A percentile compares a stretch with the other conserved stretches of the same genome.
These are phyloP conservation scores for Rotaria magnacalcarata DNA, from an alignment of 2,888 invertebrate species.

Conservation along the genomic window DNA sequence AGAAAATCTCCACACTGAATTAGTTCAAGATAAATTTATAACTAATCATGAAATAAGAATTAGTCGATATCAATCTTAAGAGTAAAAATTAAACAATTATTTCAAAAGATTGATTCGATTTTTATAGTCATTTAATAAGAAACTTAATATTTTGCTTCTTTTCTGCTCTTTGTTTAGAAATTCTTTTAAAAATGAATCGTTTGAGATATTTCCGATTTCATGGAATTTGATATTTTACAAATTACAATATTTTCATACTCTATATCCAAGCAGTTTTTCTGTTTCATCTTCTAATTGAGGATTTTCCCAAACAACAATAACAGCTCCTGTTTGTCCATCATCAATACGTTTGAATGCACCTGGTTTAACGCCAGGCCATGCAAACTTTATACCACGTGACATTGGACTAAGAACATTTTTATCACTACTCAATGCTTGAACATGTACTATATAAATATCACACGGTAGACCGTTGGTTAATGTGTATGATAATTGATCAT, in stretches of 20 bases:
- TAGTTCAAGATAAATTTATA: not conserved
- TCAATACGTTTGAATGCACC: slow-evolving; percentile 50
- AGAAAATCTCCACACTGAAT: too few relatives aligned
- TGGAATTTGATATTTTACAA: not conserved
- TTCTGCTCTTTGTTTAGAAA: too few relatives aligned
- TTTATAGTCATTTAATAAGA: too few relatives aligned
- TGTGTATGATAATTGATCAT: slow-evolving; percentile 55
- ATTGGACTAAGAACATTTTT: slow-evolving; percentile 54
- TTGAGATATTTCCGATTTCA: too few relatives aligned
- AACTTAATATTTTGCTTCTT: too few relatives aligned
- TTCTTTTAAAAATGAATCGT: too few relatives aligned
- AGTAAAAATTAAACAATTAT: too few relatives aligned
- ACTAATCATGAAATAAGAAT: not conserved
- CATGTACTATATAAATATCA: slow-evolving; percentile 58
- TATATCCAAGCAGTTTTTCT: not conserved
- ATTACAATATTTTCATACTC: not conserved
- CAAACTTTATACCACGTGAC: slow-evolving; percentile 57
- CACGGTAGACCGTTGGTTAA: slow-evolving; percentile 58
- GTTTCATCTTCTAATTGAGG: slow-evolving; percentile 15
- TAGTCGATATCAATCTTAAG: not conserved
- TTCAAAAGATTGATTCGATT: not conserved
- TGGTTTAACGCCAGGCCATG: slow-evolving; percentile 57
- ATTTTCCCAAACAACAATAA: not conserved
- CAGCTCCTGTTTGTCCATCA: not conserved
- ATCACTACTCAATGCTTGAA: slow-evolving; percentile 57